Evolutionary conservation across 2,888 invertebrate species (phyloP).

Genomic region (Campaea margaritaria): DNA sequence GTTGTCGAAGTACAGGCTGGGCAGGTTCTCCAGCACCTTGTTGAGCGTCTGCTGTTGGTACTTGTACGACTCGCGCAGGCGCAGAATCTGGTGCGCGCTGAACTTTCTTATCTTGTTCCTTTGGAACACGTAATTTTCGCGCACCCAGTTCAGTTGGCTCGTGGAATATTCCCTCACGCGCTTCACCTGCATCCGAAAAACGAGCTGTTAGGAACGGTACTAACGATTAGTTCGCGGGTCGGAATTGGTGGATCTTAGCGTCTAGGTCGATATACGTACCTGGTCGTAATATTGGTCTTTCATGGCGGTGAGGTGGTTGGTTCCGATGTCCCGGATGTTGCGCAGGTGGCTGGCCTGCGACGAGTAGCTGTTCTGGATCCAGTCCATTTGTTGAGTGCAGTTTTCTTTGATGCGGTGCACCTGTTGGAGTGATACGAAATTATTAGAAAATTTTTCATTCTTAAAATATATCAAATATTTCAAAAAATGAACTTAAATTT

Average conservation of each 20-base stretch:
- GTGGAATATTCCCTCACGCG: constrained; percentile 97
- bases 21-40: constrained; percentile 96
- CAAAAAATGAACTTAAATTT: constrained; percentile 23
- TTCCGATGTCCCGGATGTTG: constrained; percentile 96
- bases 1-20: constrained; percentile 96
- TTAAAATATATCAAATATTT: neutral
- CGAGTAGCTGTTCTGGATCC: constrained; percentile 96
- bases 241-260: neutral
- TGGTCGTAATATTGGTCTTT: constrained; percentile 97
- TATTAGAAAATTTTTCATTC: neutral
- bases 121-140: constrained; percentile 98
- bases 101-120: constrained; percentile 97
- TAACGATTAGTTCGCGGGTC: constrained; percentile 58
- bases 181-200: constrained; percentile 87
- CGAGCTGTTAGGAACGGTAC: constrained; percentile 21
- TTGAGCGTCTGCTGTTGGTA: constrained; percentile 97
- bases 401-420: constrained; percentile 97
- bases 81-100: constrained; percentile 95
- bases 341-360: constrained; percentile 93
- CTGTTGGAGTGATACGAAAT: constrained; percentile 64
- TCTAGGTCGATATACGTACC: constrained; percentile 65
- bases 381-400: constrained; percentile 96
- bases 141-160: constrained; percentile 95
- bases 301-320: constrained; percentile 93
- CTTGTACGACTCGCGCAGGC: constrained; percentile 96